phyloP scores from a whole-genome alignment of 2,113 vertebrate species.

The Alouatta palliata region DNA sequence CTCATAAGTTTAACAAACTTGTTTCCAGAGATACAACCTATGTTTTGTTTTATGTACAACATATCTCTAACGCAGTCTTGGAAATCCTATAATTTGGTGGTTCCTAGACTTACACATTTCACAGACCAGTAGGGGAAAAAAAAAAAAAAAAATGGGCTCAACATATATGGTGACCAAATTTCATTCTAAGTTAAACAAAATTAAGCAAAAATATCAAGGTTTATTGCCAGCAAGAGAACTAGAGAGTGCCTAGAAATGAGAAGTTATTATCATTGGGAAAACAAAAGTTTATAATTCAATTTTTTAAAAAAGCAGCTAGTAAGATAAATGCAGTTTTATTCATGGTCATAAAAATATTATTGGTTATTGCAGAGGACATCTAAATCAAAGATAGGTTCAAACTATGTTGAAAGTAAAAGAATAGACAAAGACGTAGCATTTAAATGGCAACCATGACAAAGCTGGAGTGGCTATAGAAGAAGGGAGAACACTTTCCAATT shows the following conservation, averaged over 20 bases:
- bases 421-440: background rate
- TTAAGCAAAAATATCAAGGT: background rate
- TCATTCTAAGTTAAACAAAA: background rate
- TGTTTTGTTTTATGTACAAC: background rate
- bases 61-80: background rate
- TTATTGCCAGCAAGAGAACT: background rate
- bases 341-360: background rate
- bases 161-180: background rate
- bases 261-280: background rate
- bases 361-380: background rate
- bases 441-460: background rate
- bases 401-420: conserved; percentile 1
- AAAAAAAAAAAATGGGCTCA: background rate
- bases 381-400: background rate
- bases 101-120: background rate
- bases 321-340: background rate
- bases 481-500: background rate
- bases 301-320: background rate
- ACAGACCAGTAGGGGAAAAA: background rate
- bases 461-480: background rate
- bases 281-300: background rate
- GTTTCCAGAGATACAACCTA: background rate
- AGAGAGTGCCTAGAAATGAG: background rate
- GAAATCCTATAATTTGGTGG: background rate
- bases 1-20: background rate